These are phyloP conservation scores for Pyxicephalus adspersus DNA, from an alignment of 2,113 vertebrate species.

Conservation along the genomic window DNA sequence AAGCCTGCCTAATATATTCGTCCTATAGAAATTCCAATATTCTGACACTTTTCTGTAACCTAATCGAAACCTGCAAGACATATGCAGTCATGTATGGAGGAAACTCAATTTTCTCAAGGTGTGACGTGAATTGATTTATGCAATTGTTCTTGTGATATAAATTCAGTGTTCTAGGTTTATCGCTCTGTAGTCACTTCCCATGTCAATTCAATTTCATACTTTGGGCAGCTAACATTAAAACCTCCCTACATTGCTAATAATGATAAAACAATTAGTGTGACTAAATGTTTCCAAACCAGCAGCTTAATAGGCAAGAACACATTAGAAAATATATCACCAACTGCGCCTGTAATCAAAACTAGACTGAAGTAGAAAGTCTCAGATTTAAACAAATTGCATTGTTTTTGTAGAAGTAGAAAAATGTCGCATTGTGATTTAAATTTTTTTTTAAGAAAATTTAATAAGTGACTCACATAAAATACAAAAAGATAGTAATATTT, in stretches of 20 bases:
- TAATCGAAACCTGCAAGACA: conserved; percentile 30
- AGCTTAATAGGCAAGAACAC: not conserved
- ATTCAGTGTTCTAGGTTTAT: not conserved
- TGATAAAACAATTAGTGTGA: not conserved
- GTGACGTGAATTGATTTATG: conserved; percentile 36
- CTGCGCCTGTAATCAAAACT: too few relatives aligned
- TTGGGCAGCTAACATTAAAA: not conserved
- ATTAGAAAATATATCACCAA: too few relatives aligned
- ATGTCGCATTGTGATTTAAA: too few relatives aligned
- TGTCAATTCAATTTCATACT: conserved; percentile 1
- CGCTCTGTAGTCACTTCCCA: not conserved
- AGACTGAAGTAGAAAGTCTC: too few relatives aligned
- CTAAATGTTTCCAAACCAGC: not conserved
- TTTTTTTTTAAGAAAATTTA: too few relatives aligned
- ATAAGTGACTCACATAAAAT: too few relatives aligned
- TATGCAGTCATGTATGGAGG: conserved; percentile 41
- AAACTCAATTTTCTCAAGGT: conserved; percentile 40
- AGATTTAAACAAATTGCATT: too few relatives aligned
- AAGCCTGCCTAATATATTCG: not conserved
- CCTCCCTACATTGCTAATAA: not conserved
- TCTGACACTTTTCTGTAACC: conserved; percentile 29
- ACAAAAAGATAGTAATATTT: too few relatives aligned
- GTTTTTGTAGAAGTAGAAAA: too few relatives aligned
- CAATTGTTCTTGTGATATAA: conserved; percentile 31
- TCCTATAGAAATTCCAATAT: not conserved